Evolutionary conservation across 2,888 invertebrate species (phyloP), one percentile per base, ranked within the genome.

Genomic region (Zygogramma bicolorata): DNA sequence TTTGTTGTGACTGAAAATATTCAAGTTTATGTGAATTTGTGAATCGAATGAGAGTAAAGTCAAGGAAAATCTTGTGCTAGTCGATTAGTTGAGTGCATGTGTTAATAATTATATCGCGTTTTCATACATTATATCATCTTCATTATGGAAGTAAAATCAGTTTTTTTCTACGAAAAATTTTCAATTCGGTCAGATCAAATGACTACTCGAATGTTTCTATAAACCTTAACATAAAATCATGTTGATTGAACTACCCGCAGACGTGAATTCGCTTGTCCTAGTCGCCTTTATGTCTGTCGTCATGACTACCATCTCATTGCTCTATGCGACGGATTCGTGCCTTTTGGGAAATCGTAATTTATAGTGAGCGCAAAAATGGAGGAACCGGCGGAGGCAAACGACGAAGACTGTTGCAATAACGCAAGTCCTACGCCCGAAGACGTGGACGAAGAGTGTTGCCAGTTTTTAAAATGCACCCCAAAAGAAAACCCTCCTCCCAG

Each of bases 241-340:
- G 65, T 40, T 31, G 22, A 31, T 22, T 31, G 46, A 27, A 42
- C 31, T 15, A 13, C n/a, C 25, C 34, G 61, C 31, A 66, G 34
- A 34, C 15, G 46, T 69, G 65, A 66, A 69, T 40, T 65, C 69
- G 61, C 65, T 40, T 29, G 68, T 65, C 58, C 34, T 22, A 67
- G 85, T 81, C 86, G 86, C 85, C 86, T 76, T 79, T 73, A 79
- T 83, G 86, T 86, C 86, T 86, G 84, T 86, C 81, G 80, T 81
- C 85, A 86, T 87, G 84, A 84, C 81, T 86, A 87, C 86, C 74
- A 76, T 74, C 77, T 79, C 78, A 40, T 57, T 70, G 69, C 65
- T 68, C 75, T 75, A 76, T 75, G 60, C 66, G 40, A 68, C 57
- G 29, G 34, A 46, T 60, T 72, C 65, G 46, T 63, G 18, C 34